These are phyloP conservation scores for Coelinius sp. DNA, from an alignment of 2,888 invertebrate genomes.

Conservation along the genomic window DNA sequence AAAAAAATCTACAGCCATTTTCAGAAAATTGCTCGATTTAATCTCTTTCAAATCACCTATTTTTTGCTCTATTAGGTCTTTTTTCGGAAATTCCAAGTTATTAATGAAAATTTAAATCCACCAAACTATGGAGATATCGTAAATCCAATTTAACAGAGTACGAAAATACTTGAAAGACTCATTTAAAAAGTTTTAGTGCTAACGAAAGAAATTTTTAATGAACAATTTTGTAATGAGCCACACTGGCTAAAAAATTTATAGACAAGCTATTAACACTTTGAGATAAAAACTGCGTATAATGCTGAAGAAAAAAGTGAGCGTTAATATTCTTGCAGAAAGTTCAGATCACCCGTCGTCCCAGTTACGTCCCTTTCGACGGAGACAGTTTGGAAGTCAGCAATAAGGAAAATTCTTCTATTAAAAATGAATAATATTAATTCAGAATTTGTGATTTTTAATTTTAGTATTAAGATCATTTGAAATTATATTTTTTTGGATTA, in stretches of 20 bases:
- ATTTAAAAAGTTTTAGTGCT: background rate
- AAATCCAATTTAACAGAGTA: background rate
- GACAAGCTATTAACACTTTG: conserved; percentile 1
- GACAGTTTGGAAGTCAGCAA: background rate
- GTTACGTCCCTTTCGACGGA: conserved; percentile 6
- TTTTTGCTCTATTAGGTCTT: too few species aligned
- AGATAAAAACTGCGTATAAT: conserved; percentile 7
- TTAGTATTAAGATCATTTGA: background rate
- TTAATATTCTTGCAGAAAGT: background rate
- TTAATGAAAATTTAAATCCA: background rate
- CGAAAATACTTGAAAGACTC: background rate
- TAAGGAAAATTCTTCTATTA: background rate
- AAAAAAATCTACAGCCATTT: too few species aligned
- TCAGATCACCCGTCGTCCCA: conserved; percentile 7
- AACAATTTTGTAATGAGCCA: background rate
- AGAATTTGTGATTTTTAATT: background rate
- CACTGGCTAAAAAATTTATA: conserved; percentile 8
- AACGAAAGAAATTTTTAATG: conserved; percentile 13
- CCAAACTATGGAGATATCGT: background rate
- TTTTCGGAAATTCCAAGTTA: too few species aligned
- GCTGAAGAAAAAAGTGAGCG: background rate
- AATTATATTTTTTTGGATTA: too few species aligned
- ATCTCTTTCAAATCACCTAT: too few species aligned
- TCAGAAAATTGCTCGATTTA: too few species aligned
- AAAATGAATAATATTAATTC: background rate